These are phyloP conservation scores for Netelia virgata DNA, from an alignment of 2,888 invertebrate genomes.

Conservation along the genomic window DNA sequence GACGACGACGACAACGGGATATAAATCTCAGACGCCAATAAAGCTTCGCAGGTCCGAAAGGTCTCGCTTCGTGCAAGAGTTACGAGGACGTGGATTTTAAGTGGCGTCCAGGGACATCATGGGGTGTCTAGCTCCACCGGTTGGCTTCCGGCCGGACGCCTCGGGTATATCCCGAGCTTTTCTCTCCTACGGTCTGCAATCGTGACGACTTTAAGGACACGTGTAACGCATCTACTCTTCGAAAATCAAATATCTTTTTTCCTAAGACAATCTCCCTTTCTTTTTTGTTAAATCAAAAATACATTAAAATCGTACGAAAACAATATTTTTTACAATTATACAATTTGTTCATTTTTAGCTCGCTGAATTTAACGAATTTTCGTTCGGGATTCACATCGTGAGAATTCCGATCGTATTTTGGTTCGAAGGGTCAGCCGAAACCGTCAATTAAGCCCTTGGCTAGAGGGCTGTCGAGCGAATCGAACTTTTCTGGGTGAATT, in stretches of 20 bases:
- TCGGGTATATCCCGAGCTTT: not conserved
- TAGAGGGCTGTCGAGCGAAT: not conserved
- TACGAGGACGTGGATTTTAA: constrained; percentile 62
- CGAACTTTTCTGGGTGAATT: not conserved
- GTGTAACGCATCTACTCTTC: not conserved
- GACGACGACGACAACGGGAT: constrained; percentile 29
- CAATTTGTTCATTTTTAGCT: too few relatives aligned
- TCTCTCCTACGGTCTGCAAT: not conserved
- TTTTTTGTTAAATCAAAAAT: too few relatives aligned
- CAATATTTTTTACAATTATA: too few relatives aligned
- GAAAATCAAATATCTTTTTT: not conserved
- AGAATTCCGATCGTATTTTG: too few relatives aligned
- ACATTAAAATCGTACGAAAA: too few relatives aligned
- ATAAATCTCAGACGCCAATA: constrained; percentile 65
- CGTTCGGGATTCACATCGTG: too few relatives aligned
- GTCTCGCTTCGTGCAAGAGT: constrained; percentile 52
- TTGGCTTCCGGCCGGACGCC: constrained; percentile 9
- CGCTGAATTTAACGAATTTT: too few relatives aligned
- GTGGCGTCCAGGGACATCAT: constrained; percentile 49
- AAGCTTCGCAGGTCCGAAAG: constrained; percentile 61
- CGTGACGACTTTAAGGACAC: not conserved
- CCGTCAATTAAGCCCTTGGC: too few relatives aligned
- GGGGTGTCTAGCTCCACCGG: not conserved
- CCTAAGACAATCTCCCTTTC: too few relatives aligned
- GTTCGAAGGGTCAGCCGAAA: too few relatives aligned